Conservation (phyloP, 2,888 invertebrate genomes). For the Dendrolimus pini region DNA sequence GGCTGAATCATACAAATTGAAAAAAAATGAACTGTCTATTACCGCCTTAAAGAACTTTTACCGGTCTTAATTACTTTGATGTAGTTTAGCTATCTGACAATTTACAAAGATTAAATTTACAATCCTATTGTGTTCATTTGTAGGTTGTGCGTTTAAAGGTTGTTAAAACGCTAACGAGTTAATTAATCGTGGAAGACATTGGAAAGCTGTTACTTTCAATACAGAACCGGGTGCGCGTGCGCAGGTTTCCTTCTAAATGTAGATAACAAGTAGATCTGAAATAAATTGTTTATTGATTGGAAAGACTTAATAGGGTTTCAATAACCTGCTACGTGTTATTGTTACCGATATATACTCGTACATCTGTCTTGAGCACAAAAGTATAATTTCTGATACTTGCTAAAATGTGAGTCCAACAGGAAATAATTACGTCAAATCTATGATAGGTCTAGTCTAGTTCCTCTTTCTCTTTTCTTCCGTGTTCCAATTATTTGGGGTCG, state of each 20-base stretch:
- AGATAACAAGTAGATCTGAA: neutral
- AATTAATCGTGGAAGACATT: constrained; percentile 34
- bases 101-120: constrained; percentile 13
- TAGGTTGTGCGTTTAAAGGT: constrained; percentile 17
- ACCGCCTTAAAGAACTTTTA: no score
- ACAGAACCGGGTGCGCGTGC: neutral
- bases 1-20: no score
- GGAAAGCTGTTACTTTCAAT: constrained; percentile 40
- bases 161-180: constrained; percentile 29
- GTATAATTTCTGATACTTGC: no score
- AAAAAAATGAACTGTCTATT: no score
- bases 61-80: neutral
- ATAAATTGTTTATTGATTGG: neutral
- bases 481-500: no score
- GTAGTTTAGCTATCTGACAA: no score
- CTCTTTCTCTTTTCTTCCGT: no score
- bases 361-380: no score
- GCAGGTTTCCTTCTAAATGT: neutral
- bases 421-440: no score
- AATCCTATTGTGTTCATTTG: constrained; percentile 10
- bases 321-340: neutral
- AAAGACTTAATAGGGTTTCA: neutral
- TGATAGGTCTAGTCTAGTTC: no score
- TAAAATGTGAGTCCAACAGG: no score
- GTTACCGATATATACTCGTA: no score